Evolutionary conservation across 23 tunicate species (phyloP).

Genomic region (Phallusia fumigata): DNA sequence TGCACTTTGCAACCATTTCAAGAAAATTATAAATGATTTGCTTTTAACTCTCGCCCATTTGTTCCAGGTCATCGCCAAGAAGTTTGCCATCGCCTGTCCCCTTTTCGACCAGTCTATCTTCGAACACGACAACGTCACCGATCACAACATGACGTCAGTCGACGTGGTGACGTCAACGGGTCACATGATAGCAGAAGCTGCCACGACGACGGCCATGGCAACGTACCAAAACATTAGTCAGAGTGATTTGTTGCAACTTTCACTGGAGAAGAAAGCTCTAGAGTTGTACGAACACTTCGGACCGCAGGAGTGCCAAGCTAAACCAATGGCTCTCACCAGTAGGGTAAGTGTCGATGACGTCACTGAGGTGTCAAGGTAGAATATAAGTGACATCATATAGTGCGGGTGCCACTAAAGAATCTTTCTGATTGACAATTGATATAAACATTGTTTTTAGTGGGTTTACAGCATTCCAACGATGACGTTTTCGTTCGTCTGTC

Average conservation of each 20-base stretch:
- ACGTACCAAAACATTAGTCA: slow-evolving; percentile 19
- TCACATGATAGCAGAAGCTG: slow-evolving; percentile 18
- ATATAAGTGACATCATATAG: too few species aligned
- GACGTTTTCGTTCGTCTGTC: slow-evolving; percentile 99
- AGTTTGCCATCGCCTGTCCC: slow-evolving; percentile 72
- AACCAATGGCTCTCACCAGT: slow-evolving; percentile 54
- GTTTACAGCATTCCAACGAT: slow-evolving; percentile 97
- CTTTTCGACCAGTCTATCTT: slow-evolving; percentile 57
- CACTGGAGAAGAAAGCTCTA: slow-evolving; percentile 27
- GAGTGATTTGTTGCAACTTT: slow-evolving; percentile 4
- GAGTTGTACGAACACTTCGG: slow-evolving; percentile 63
- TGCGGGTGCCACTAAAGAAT: too few species aligned
- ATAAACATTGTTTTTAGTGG: slow-evolving; percentile 54
- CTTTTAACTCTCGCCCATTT: background rate
- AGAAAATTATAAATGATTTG: too few species aligned
- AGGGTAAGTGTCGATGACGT: slow-evolving; percentile 37
- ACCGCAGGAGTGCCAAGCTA: slow-evolving; percentile 71
- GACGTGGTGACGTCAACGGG: slow-evolving; percentile 24
- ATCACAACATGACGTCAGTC: background rate
- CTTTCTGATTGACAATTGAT: too few species aligned
- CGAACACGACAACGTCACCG: slow-evolving; percentile 29
- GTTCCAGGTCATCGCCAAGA: slow-evolving; percentile 70
- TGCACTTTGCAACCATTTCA: background rate
- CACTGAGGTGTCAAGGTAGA: too few species aligned
- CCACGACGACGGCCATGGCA: slow-evolving; percentile 29